Percentiles rank a stretch among this genome's conserved stretches.
phyloP scores from a whole-genome alignment of 2,113 vertebrate genomes.

The Crypturellus undulatus region DNA sequence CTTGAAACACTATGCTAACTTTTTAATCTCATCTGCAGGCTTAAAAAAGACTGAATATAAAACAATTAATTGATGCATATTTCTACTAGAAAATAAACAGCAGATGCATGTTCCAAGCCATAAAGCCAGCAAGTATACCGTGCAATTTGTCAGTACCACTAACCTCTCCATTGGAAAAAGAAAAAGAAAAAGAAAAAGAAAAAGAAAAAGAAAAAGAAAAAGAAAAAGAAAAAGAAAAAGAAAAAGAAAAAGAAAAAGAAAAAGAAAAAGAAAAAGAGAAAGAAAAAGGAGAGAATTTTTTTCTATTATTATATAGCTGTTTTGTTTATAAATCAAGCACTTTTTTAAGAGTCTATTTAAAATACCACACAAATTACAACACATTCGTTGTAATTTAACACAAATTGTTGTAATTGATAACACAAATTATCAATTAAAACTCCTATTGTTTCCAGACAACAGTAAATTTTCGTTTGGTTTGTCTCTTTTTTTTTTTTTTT shows the following conservation, averaged over 20 bases:
- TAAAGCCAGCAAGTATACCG: background rate
- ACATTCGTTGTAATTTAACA: too few species aligned
- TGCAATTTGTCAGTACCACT: background rate
- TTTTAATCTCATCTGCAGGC: background rate
- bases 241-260: too few species aligned
- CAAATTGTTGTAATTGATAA: too few species aligned
- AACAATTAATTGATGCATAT: background rate
- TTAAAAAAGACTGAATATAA: background rate
- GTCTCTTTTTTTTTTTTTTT: background rate
- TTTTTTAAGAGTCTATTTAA: background rate
- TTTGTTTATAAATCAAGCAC: background rate
- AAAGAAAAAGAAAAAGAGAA: too few species aligned
- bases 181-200: too few species aligned
- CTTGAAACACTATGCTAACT: background rate
- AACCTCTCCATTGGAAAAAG: background rate
- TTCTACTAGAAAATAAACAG: constrained; percentile 17
- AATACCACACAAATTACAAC: background rate
- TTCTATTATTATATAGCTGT: too few species aligned
- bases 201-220: too few species aligned
- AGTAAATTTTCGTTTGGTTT: background rate
- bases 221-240: too few species aligned
- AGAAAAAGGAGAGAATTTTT: too few species aligned
- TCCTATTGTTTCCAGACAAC: fast-evolving
- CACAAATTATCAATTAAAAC: background rate
- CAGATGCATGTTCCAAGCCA: background rate